Evolutionary conservation across 2,113 vertebrate species (phyloP).

Genomic region (Cavia aperea): DNA sequence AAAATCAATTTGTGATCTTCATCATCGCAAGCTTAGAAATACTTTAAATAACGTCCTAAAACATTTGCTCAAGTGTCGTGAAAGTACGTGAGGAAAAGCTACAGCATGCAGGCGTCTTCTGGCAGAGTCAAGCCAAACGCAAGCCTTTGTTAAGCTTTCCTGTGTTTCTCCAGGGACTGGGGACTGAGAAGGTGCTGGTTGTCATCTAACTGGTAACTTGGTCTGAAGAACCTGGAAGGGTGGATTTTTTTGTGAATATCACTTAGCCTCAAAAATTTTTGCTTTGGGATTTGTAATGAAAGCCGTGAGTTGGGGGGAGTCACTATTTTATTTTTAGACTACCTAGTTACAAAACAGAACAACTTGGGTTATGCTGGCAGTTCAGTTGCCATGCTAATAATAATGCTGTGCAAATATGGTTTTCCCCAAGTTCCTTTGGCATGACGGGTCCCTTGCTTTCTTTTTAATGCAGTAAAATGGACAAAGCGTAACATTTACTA

Average conservation of each 20-base stretch:
- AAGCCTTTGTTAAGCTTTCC: accelerated
- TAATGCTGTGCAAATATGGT: background rate
- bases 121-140: accelerated
- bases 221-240: background rate
- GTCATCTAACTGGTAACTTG: background rate
- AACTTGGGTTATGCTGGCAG: background rate
- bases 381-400: background rate
- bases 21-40: slow-evolving; percentile 6
- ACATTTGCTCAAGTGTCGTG: background rate
- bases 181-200: background rate
- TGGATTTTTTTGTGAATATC: background rate
- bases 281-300: slow-evolving; percentile 6
- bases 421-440: background rate
- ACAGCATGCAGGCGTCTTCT: accelerated
- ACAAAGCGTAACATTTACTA: background rate
- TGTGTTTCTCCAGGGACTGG: accelerated
- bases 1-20: slow-evolving; percentile 2
- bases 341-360: background rate
- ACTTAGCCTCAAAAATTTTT: slow-evolving; percentile 3
- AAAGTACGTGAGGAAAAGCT: background rate
- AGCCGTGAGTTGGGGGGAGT: background rate
- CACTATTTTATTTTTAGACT: slow-evolving; percentile 12
- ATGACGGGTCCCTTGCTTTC: background rate
- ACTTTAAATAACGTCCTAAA: slow-evolving; percentile 21
- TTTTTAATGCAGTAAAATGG: slow-evolving; percentile 11